phyloP scores from a whole-genome alignment of 2,888 invertebrate genomes.

The Sialis fuliginosa region DNA sequence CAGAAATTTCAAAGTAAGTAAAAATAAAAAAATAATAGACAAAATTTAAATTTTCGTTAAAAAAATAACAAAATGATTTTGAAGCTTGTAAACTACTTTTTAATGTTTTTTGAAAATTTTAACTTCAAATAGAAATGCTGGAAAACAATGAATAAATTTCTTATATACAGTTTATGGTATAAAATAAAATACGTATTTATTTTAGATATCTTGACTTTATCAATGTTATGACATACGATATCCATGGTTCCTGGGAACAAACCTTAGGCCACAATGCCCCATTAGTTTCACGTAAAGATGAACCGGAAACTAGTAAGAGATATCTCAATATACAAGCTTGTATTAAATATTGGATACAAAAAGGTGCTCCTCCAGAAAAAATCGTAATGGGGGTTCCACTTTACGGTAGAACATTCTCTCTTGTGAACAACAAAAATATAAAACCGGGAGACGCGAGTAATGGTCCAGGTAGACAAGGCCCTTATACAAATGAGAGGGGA shows the following conservation, averaged over 20 bases:
- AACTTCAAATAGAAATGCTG: too few species aligned
- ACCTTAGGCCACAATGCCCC: slow-evolving; percentile 50
- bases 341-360: slow-evolving; percentile 31
- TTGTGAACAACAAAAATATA: slow-evolving; percentile 26
- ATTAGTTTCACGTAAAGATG: slow-evolving; percentile 31
- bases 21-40: too few species aligned
- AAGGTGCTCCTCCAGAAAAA: slow-evolving; percentile 41
- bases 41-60: too few species aligned
- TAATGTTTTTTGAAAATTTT: too few species aligned
- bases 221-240: slow-evolving; percentile 57
- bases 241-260: slow-evolving; percentile 49
- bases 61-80: too few species aligned
- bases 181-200: too few species aligned
- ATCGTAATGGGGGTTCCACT: slow-evolving; percentile 49
- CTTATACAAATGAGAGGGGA: slow-evolving; percentile 43
- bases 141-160: too few species aligned
- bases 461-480: slow-evolving; percentile 42
- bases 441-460: slow-evolving; percentile 34
- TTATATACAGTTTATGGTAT: too few species aligned
- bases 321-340: slow-evolving; percentile 27
- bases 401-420: slow-evolving; percentile 50
- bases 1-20: slow-evolving; percentile 31
- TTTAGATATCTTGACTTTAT: slow-evolving; percentile 41
- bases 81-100: too few species aligned
- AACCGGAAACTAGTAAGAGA: slow-evolving; percentile 16